phyloP scores from a whole-genome alignment of 2,888 invertebrate genomes.

The Cactoblastis cactorum region DNA sequence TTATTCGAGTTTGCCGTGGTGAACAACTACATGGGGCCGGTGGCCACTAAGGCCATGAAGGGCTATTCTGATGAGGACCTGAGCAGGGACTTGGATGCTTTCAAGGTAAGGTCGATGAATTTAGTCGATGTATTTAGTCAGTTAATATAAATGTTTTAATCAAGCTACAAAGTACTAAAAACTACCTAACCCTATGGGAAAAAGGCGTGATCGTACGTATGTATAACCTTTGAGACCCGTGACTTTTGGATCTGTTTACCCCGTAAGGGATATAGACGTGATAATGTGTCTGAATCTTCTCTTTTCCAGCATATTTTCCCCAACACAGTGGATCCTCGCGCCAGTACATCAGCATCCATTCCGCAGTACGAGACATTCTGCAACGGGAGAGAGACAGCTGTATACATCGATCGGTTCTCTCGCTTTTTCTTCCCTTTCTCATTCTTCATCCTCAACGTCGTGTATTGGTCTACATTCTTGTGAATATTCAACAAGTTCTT shows the following conservation, averaged over 20 bases:
- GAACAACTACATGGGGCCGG: conserved; percentile 92
- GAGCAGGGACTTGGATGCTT: conserved; percentile 84
- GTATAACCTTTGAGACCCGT: too few species aligned
- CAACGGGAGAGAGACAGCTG: conserved; percentile 87
- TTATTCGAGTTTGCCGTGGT: conserved; percentile 95
- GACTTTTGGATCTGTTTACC: too few species aligned
- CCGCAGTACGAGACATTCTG: conserved; percentile 93
- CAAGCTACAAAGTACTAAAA: too few species aligned
- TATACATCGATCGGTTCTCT: conserved; percentile 92
- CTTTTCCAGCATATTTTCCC: conserved; percentile 74
- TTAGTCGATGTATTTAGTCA: background rate
- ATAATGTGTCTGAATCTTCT: too few species aligned
- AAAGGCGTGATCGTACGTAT: too few species aligned
- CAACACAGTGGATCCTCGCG: conserved; percentile 68
- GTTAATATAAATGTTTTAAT: too few species aligned
- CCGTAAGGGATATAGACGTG: too few species aligned
- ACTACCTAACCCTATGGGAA: too few species aligned
- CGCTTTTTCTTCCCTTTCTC: conserved; percentile 94
- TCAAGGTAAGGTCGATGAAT: conserved; percentile 77
- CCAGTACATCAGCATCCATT: conserved; percentile 82
- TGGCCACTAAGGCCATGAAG: conserved; percentile 93
- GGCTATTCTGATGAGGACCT: conserved; percentile 93
- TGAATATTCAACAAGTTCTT: too few species aligned
- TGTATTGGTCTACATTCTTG: conserved; percentile 92
- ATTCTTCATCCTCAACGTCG: conserved; percentile 92